Evolutionary conservation across 2,888 invertebrate species (phyloP).

Genomic region (Monochamus alternatus): DNA sequence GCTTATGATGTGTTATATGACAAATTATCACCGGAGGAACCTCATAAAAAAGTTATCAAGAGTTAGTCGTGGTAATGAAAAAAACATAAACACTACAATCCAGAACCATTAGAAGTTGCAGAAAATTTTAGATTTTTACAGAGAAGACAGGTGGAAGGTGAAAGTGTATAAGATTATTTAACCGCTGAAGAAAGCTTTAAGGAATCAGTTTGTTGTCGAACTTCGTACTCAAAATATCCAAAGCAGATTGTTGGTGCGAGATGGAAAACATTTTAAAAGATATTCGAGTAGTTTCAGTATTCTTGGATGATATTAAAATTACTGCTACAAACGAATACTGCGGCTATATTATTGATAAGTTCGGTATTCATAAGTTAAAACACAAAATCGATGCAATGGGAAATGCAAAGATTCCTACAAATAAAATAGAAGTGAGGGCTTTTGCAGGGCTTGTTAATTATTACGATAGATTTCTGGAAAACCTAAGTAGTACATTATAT

Average conservation of each 20-base stretch:
- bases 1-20: slow-evolving; percentile 43
- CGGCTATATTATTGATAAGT: slow-evolving; percentile 48
- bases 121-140: slow-evolving; percentile 55
- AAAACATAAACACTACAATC: slow-evolving; percentile 43
- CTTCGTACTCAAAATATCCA: slow-evolving; percentile 52
- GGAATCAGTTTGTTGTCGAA: slow-evolving; percentile 60
- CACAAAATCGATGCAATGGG: slow-evolving; percentile 47
- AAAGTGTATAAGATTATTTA: slow-evolving; percentile 51
- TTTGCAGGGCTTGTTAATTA: slow-evolving; percentile 40
- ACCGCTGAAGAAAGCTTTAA: slow-evolving; percentile 54
- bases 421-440: slow-evolving; percentile 36
- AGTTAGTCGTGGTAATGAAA: slow-evolving; percentile 39
- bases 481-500: slow-evolving; percentile 27
- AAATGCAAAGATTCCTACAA: slow-evolving; percentile 39
- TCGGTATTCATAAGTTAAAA: slow-evolving; percentile 42
- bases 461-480: slow-evolving; percentile 43
- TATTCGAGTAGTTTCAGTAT: slow-evolving; percentile 55
- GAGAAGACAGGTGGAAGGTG: slow-evolving; percentile 53
- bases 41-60: slow-evolving; percentile 20
- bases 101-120: slow-evolving; percentile 49
- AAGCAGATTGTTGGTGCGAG: slow-evolving; percentile 52
- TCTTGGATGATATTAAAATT: slow-evolving; percentile 61
- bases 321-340: slow-evolving; percentile 56
- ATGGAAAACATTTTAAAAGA: slow-evolving; percentile 62
- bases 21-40: slow-evolving; percentile 42